Conservation (phyloP, 2,888 invertebrate species). For the Athalia rosae region DNA sequence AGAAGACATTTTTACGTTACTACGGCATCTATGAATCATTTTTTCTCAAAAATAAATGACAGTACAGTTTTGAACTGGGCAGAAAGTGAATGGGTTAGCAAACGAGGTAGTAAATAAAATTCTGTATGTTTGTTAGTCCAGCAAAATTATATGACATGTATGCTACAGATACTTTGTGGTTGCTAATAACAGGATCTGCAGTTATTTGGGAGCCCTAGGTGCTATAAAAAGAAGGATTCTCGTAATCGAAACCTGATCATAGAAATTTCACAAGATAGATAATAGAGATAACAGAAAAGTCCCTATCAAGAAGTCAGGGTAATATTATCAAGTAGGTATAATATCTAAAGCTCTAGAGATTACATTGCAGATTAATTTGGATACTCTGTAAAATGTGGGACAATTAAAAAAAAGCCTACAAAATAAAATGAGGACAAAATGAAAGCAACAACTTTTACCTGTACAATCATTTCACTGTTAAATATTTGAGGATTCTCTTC, state of each 20-base stretch:
- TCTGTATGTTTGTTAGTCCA: too few relatives aligned
- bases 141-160: background rate
- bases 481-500: conserved; percentile 81
- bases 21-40: background rate
- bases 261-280: background rate
- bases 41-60: conserved; percentile 29
- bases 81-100: background rate
- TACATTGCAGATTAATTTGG: too few relatives aligned
- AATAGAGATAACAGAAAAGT: too few relatives aligned
- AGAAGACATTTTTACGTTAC: background rate
- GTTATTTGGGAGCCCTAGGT: background rate
- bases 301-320: conserved; percentile 19
- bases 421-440: background rate
- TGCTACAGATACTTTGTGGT: too few relatives aligned
- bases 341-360: background rate
- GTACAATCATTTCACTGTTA: conserved; percentile 75
- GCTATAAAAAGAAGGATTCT: background rate
- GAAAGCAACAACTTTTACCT: conserved; percentile 65
- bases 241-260: background rate
- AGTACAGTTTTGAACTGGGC: background rate
- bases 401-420: too few relatives aligned
- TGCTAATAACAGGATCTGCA: too few relatives aligned
- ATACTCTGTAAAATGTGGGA: too few relatives aligned
- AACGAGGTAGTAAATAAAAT: background rate
- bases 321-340: background rate